Evolutionary conservation across 2,888 invertebrate genomes (phyloP), one percentile per base, ranked within the genome.

Genomic region (Orgyia antiqua): DNA sequence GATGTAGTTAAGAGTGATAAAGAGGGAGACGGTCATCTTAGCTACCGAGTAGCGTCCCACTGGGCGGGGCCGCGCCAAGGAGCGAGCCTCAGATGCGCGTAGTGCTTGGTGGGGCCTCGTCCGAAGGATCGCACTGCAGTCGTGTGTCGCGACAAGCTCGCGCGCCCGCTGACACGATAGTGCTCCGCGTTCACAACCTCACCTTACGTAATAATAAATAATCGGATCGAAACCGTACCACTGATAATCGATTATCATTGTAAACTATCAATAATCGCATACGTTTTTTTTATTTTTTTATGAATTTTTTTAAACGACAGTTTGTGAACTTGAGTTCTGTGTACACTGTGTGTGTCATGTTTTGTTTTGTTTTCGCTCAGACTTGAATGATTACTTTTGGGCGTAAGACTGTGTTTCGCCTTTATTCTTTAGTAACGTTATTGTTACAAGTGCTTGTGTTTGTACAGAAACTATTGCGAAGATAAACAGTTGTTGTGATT

Each of bases 21-120:
- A 62, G 86, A 86, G 82, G 79, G 70, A 71, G 76, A 74, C 71
- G 82, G 82, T 82, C 79, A 84, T 86, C 84, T 86, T 86, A 84
- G 80, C 73, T 63, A 60, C 66, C 74, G 83, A 78, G 84, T 79
- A 56, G 84, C 86, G 80, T 82, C 89, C 87, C 80, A 82, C 80
- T 79, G 87, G 89, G 89, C 89, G 89, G 89, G 87, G 89, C 87
- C 78, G 80, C 72, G 77, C 74, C 69, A 78, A 77, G 80, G 78
- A 86, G 82, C 72, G 86, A 82, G 83, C 86, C 87, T 87, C 79
- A 86, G 88, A 89, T 88, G 88, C 88, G 88, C 88, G 84, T 76
- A 79, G 88, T 80, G 87, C 80, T 87, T 88, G 88, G 87, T 89
- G 89, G 88, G 88, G 76, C 80, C 75, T 82, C 84, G 80, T 88